Base-by-base conservation (phyloP, 2,888 invertebrate genomes). In the Acanthacorydalis orientalis region DNA sequence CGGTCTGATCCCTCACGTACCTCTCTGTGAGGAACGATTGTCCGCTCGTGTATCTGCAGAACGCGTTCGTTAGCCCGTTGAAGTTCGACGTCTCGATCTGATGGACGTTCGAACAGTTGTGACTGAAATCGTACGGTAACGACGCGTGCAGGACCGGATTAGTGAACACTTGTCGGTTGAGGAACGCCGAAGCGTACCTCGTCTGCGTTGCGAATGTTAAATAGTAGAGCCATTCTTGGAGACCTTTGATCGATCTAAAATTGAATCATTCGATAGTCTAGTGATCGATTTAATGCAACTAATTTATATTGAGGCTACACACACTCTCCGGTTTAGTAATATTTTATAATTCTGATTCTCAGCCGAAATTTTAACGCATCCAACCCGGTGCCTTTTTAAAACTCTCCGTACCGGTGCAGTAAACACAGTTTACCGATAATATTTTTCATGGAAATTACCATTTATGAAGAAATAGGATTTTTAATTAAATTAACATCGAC, bases 171-270 rank as follows among this genome's bases (percentile, higher is more conserved):
- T 78, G 80, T 45, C 81, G 71, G 59, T 82, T 81, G 14, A 89
- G 68, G 58, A 81, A 75, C 1, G 84, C 79, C 0, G 85, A 80
- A 0, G 83, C 83, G 62, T 88, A 90, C 8, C 87, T 75, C 0
- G 82, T 78, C 63, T 88, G 85, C 0, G 83, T 82, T 10, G 80
- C 75, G 61, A 84, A 88, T 0, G 85, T 84, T 35, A 84, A 63
- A 60, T 86, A 87, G 62, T 79, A 80, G 3, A 88, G 65, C 85
- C 86, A 88, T 37, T 86, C 83, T 55, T 86, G 83, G 50, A 83
- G 72, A 11, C 84, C 82, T 60, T 80, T 78, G 58, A 80, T 79
- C 0, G 86, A 83, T 55, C 87, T 84, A 63, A 31, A 56, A 57
- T 50, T 23, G 23, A 23, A 4, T 23, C 23, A 23, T 2, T 23